Evolutionary conservation across 2,888 invertebrate species (phyloP), one percentile per base, ranked within the genome.

Genomic region (Eupsilia transversa): DNA sequence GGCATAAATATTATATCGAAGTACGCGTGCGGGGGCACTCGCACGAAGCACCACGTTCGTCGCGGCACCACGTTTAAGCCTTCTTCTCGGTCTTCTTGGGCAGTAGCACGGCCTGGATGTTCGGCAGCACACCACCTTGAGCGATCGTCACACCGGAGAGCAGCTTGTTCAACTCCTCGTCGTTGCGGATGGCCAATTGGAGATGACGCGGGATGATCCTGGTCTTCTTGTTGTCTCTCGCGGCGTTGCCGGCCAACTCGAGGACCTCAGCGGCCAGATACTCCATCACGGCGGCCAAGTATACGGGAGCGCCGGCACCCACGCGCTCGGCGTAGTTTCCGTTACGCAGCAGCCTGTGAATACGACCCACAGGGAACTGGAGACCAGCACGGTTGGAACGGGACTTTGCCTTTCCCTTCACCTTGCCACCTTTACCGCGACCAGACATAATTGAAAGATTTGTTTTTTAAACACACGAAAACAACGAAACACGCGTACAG

Each of bases 41-140:
- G 64, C 64, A 33, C 64, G 46, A 49, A 49, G 64, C 64, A 49
- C 33, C 65, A 65, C 52, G 49, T 27, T 38, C 12, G 35, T 7
- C 27, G 70, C 23, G 41, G 20, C 33, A 63, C 38, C 10, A 69
- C 60, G 38, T n/a, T 72, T 86, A 86, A 82, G 59, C 86, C 84
- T 83, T 89, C 77, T 79, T 89, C 85, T 89, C 88, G 67, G 97
- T 97, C 90, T 97, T 98, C 95, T 98, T 98, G 38, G 98, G 98
- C 84, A 98, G 91, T 3, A 98, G 95, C 38, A 98, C 97, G 5
- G 98, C 97, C 90, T n/a, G n/a, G n/a, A n/a, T n/a, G n/a, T n/a
- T n/a, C n/a, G n/a, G n/a, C n/a, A n/a, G n/a, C n/a, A n/a, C n/a
- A n/a, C n/a, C n/a, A n/a, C n/a, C n/a, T n/a, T n/a, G n/a, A n/a